Base-by-base conservation (phyloP, 1,140 invertebrate genomes). In the Rhopalosiphum padi region DNA sequence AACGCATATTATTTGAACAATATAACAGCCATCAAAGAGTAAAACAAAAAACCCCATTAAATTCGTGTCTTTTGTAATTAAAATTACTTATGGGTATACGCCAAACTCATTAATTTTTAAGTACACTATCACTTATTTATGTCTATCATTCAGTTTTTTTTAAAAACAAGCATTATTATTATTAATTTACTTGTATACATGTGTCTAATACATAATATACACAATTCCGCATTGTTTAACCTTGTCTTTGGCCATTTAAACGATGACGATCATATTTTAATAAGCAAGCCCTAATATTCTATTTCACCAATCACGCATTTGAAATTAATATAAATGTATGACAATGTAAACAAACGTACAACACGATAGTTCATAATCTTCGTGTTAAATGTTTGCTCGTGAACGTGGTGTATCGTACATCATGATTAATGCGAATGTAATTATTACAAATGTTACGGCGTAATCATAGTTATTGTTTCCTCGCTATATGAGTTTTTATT, bases 241-340 rank as follows among this genome's bases (percentile, higher is more conserved):
- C 87, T 89, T 53, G 87, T 89, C 87, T 11, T 23, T 51, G n/a
- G 46, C 25, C 15, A n/a, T 51, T 48, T n/a, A 51, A 25, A 41
- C 83, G 11, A 86, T 41, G 37, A 86, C 41, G 41, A 30, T 30
- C 9, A 11, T 25, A 25, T 43, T 83, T 15, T 83, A 35, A 83
- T 23, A 23, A 87, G 85, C 30, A 89, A 53, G 22, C 46, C 18
- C 48, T 53, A 35, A 89, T 77, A 77, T 35, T 53, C n/a, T 35
- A 89, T 89, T 53, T 53, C 48, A 51, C 87, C 48, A 35, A 53
- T 89, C 87, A 89, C 30, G 6, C 21, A 48, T 53, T 51, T 35
- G 48, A 53, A 89, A 89, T 89, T 53, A 89, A 89, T 37, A 89
- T n/a, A 37, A 37, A 89, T 35, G n/a, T 23, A 51, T 88, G 43